Evolutionary conservation across 2,888 invertebrate genomes (phyloP).

Genomic region (Lasioglossum villosulum): DNA sequence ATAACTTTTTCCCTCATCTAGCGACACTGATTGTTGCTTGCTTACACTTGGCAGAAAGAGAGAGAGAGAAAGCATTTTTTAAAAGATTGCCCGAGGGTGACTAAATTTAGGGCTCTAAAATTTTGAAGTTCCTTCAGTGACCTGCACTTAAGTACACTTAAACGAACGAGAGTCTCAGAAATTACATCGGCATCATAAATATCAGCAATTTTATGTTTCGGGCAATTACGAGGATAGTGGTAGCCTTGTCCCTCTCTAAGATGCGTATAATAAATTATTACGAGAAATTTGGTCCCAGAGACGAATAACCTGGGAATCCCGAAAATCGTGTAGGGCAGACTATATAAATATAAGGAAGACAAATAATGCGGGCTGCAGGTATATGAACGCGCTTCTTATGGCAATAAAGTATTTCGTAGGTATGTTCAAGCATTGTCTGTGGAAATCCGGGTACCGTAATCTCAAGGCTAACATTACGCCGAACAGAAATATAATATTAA

Average conservation of each 20-base stretch:
- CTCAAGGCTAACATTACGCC: not conserved
- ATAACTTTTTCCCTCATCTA: no score
- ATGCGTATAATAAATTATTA: not conserved
- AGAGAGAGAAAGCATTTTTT: not conserved
- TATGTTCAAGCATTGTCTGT: not conserved
- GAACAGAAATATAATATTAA: not conserved
- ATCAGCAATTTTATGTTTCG: not conserved
- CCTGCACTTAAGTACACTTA: not conserved
- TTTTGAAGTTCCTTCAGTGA: not conserved
- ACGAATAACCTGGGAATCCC: not conserved
- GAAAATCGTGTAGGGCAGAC: not conserved
- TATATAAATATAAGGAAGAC: not conserved
- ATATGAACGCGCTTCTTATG: not conserved
- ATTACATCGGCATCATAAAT: not conserved
- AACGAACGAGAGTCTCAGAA: not conserved
- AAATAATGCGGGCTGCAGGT: constrained; percentile 12
- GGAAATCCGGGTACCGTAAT: not conserved
- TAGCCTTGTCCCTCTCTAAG: not conserved
- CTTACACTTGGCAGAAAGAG: no score
- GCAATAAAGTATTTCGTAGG: not conserved
- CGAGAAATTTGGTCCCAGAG: not conserved
- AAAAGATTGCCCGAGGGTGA: not conserved
- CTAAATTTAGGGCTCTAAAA: not conserved
- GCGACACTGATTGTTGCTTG: no score
- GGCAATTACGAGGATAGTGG: not conserved